phyloP scores from a whole-genome alignment of 37 sponge, comb jelly and placozoan species.

The Axinella damicornis region DNA sequence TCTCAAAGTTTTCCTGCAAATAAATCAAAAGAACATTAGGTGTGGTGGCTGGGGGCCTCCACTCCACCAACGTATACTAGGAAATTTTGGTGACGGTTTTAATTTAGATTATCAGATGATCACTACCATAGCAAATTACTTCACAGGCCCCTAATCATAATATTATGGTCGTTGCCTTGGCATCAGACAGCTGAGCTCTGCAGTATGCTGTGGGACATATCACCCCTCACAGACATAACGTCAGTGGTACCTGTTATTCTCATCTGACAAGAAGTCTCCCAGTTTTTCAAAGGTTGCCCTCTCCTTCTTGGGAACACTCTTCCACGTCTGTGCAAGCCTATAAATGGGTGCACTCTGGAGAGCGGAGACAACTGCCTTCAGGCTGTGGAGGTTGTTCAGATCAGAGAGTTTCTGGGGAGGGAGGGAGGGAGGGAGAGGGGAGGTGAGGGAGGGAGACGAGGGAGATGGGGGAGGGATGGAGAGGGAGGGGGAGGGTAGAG shows the following conservation, averaged over 20 bases:
- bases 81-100: no score
- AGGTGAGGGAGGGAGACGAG: neutral
- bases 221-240: neutral
- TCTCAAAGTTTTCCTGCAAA: slow-evolving; percentile 60
- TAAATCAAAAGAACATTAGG: no score
- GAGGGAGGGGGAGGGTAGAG: neutral
- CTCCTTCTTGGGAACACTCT: slow-evolving; percentile 68
- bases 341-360: slow-evolving; percentile 82
- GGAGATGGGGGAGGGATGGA: neutral
- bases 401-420: slow-evolving; percentile 78
- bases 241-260: slow-evolving; percentile 72
- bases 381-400: slow-evolving; percentile 81
- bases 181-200: no score
- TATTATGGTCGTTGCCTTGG: no score
- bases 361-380: slow-evolving; percentile 79
- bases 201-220: no score
- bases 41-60: no score
- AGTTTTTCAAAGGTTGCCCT: slow-evolving; percentile 60
- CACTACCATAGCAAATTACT: no score
- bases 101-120: no score
- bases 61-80: no score
- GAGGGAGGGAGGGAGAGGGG: no score
- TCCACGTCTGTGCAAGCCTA: slow-evolving; percentile 85
- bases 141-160: no score
- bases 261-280: slow-evolving; percentile 60